Evolutionary conservation across 2,888 invertebrate species (phyloP).

Genomic region (Argyresthia goedartella): DNA sequence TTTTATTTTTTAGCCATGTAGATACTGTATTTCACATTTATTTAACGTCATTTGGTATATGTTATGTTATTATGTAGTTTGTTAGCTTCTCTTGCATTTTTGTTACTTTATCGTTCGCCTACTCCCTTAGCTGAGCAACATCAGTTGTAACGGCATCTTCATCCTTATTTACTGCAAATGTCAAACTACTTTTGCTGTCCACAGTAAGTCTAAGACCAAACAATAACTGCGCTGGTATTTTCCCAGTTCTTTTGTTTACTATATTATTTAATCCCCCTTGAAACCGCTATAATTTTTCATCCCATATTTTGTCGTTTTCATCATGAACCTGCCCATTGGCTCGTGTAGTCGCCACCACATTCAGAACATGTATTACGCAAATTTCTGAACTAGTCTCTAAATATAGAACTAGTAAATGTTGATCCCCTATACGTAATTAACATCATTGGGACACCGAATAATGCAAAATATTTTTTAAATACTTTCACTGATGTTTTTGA

Average conservation of each 20-base stretch:
- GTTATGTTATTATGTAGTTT: too few relatives aligned
- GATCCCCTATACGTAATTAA: constrained; percentile 10
- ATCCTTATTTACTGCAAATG: background rate
- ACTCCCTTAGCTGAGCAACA: background rate
- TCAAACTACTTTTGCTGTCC: background rate
- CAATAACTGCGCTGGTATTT: constrained; percentile 20
- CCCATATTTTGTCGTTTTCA: background rate
- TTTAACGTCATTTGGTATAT: too few relatives aligned
- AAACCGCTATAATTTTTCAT: background rate
- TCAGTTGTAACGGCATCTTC: background rate
- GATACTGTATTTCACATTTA: too few relatives aligned
- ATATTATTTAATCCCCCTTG: constrained; percentile 3
- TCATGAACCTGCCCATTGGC: constrained; percentile 9
- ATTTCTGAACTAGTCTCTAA: constrained; percentile 3
- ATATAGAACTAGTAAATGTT: constrained; percentile 7
- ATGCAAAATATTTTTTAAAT: constrained; percentile 6
- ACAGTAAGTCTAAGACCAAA: constrained; percentile 14
- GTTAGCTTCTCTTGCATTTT: background rate
- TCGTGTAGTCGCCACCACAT: constrained; percentile 7
- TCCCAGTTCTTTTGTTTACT: constrained; percentile 9
- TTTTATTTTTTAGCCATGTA: too few relatives aligned
- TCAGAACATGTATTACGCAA: constrained; percentile 6
- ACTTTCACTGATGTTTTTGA: constrained; percentile 5
- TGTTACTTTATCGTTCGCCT: constrained; percentile 2
- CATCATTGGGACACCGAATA: constrained; percentile 9